Percentiles rank a stretch among this genome's conserved stretches.
phyloP scores from a whole-genome alignment of 2,113 vertebrate species.

The Pseudopipra pipra region DNA sequence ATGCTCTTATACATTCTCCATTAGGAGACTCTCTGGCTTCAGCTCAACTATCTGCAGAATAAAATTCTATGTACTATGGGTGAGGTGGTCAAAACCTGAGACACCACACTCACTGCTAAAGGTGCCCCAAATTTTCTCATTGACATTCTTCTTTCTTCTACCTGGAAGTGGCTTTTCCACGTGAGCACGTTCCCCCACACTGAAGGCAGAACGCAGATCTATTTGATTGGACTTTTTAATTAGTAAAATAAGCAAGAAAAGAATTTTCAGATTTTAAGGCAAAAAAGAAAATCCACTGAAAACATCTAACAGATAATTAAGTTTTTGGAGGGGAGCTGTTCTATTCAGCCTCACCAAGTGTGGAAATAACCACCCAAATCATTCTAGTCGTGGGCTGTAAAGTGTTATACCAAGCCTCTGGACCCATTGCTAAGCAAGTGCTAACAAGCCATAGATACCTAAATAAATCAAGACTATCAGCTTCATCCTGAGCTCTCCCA shows the following conservation, averaged over 20 bases:
- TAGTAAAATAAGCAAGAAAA: background rate
- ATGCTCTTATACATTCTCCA: background rate
- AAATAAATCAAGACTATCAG: slow-evolving; percentile 5
- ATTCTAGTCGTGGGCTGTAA: background rate
- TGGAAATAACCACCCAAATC: background rate
- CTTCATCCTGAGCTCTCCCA: background rate
- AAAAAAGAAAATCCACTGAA: background rate
- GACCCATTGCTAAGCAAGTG: background rate
- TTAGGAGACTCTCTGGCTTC: background rate
- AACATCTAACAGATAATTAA: background rate
- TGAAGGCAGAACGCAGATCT: background rate
- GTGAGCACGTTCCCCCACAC: background rate
- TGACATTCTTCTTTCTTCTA: background rate
- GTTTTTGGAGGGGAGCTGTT: background rate
- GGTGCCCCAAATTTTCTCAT: background rate
- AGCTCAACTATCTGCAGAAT: background rate
- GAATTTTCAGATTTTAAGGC: background rate
- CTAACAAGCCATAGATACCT: background rate
- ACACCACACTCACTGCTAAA: background rate
- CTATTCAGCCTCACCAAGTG: background rate
- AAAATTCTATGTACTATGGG: background rate
- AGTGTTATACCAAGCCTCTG: background rate
- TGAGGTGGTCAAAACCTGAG: background rate
- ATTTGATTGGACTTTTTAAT: background rate
- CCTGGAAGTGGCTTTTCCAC: background rate